Evolutionary conservation across 2,113 vertebrate species (phyloP), one percentile per base, ranked within the genome.

Genomic region (Bubo scandiacus): DNA sequence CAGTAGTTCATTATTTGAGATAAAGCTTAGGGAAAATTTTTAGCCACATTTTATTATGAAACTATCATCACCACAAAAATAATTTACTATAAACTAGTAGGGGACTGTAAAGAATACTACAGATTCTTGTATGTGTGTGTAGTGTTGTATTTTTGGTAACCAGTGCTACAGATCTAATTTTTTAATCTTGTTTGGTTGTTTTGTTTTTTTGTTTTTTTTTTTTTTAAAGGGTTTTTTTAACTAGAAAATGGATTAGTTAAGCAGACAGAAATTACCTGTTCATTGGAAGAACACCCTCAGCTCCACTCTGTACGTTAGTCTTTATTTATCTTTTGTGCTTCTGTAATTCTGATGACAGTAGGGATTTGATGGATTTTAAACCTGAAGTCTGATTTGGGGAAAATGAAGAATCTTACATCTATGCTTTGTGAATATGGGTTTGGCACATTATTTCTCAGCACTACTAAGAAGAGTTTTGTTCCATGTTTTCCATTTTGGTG

Each of bases 81-180:
- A 81, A 43, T 51, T 49, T 5, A 8, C 29, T 52, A 11, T 77
- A 78, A 79, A 54, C 11, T 27, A 62, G 5, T 9, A 81, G 32
- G 11, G 3, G 10, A 23, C 4, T 42, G 38, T 73, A 54, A 94
- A 67, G 12, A 71, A 32, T 22, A 22, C 5, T 8, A 26, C 9
- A 40, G 9, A n/a, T 55, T 79, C 21, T 10, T 57, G 3, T 26
- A 0, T 2, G 8, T 32, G 6, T 4, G 51, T 5, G 5, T 23
- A 27, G 15, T 34, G 9, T 8, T 59, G 49, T 4, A 1, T 3
- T 54, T 75, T 75, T 75, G 14, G 21, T 25, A 81, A 73, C 4
- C 6, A 2, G 3, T 55, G 13, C 5, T 71, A 34, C 13, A 36
- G 21, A 15, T 55, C 6, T 55, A 23, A 4, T 23, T 21, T 75